phyloP scores from a whole-genome alignment of 2,888 invertebrate genomes.

The Hirtodrosophila cameraria region DNA sequence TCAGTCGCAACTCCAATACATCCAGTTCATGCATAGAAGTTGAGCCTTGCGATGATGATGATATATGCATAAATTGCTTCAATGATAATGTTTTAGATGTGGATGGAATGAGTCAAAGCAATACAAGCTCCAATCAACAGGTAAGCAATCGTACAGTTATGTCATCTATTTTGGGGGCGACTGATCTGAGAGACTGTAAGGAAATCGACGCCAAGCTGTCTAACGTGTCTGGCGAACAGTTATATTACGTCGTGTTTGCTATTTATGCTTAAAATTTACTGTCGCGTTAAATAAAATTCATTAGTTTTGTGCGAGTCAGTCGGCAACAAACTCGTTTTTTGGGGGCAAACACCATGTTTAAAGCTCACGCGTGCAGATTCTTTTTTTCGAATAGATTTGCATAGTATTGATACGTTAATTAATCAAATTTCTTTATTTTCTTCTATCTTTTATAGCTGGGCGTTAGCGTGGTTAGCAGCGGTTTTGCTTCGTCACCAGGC shows the following conservation, averaged over 20 bases:
- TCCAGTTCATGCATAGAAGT: slow-evolving; percentile 61
- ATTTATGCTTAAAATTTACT: slow-evolving; percentile 41
- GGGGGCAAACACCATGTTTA: background rate
- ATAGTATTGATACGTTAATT: slow-evolving; percentile 41
- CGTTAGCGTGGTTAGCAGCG: slow-evolving; percentile 67
- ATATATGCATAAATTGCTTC: slow-evolving; percentile 52
- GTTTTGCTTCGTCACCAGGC: slow-evolving; percentile 55
- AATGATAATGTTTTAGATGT: slow-evolving; percentile 36
- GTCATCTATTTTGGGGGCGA: slow-evolving; percentile 11
- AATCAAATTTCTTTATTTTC: slow-evolving; percentile 26
- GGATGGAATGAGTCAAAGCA: slow-evolving; percentile 11
- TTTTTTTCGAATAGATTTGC: slow-evolving; percentile 18
- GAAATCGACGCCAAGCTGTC: slow-evolving; percentile 58
- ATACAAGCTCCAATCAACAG: slow-evolving; percentile 41
- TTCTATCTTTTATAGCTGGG: slow-evolving; percentile 64
- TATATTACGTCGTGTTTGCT: slow-evolving; percentile 20
- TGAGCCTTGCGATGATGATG: slow-evolving; percentile 45
- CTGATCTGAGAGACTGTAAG: slow-evolving; percentile 32
- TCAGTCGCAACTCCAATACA: slow-evolving; percentile 71
- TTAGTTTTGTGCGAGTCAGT: slow-evolving; percentile 23
- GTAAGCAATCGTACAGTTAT: slow-evolving; percentile 27
- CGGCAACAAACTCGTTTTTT: slow-evolving; percentile 49
- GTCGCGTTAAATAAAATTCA: slow-evolving; percentile 40
- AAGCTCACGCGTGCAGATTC: slow-evolving; percentile 27
- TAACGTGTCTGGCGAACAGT: slow-evolving; percentile 46